Conservation (phyloP, 2,888 invertebrate species). For the Dryobota labecula region DNA sequence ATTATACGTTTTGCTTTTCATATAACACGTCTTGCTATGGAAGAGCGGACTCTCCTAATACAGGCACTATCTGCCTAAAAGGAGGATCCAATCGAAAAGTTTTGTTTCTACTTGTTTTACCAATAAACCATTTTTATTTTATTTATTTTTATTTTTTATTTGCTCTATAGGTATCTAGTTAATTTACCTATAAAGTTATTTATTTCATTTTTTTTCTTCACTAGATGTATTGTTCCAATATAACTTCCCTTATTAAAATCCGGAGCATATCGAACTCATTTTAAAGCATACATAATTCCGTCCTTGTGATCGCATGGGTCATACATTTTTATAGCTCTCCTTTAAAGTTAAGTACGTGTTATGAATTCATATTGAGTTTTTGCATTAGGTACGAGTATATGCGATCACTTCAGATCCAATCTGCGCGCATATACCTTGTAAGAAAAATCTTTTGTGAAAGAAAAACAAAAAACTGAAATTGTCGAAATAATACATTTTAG, state of each 20-base stretch:
- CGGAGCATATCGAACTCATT: conserved; percentile 21
- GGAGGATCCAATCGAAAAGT: too few relatives aligned
- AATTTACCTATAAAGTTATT: background rate
- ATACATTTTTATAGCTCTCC: conserved; percentile 54
- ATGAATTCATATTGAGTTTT: conserved; percentile 53
- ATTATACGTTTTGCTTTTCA: too few relatives aligned
- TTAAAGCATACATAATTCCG: conserved; percentile 37
- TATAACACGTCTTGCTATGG: too few relatives aligned
- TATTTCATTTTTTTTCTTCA: background rate
- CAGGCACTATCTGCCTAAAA: too few relatives aligned
- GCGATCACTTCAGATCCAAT: conserved; percentile 2
- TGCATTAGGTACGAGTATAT: conserved; percentile 11
- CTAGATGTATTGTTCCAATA: background rate
- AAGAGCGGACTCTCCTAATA: too few relatives aligned
- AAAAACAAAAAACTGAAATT: background rate
- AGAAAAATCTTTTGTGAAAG: background rate
- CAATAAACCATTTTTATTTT: too few relatives aligned
- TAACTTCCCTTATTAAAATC: conserved; percentile 32
- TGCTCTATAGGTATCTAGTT: background rate
- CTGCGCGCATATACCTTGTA: background rate
- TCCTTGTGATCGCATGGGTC: conserved; percentile 38
- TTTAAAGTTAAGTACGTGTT: conserved; percentile 50
- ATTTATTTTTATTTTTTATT: too few relatives aligned
- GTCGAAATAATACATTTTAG: too few relatives aligned
- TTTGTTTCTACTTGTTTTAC: too few relatives aligned